Evolutionary conservation across 2,113 vertebrate genomes (phyloP).

Genomic region (Copsychus sechellarum): DNA sequence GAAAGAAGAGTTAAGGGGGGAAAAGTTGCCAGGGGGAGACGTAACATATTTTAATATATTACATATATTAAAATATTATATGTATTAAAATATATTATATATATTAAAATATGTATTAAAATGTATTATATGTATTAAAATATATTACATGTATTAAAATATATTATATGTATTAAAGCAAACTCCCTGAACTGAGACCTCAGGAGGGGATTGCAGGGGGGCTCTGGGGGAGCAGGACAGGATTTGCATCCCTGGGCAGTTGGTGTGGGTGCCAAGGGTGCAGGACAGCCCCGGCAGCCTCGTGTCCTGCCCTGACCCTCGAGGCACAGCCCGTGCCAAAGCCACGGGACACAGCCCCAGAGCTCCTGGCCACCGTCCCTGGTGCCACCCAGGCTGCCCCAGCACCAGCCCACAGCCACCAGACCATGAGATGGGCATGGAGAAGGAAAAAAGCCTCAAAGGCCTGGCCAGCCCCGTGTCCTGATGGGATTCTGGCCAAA

Average conservation of each 20-base stretch:
- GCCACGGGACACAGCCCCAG: not conserved
- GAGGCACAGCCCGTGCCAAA: not conserved
- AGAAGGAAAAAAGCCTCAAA: not conserved
- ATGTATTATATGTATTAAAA: too few species aligned
- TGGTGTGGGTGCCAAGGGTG: not conserved
- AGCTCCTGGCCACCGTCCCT: not conserved
- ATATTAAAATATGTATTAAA: too few species aligned
- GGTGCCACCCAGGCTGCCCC: not conserved
- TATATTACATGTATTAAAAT: too few species aligned
- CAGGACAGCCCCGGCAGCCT: not conserved
- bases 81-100: too few species aligned
- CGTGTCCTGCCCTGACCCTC: not conserved
- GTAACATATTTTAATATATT: rapidly evolving
- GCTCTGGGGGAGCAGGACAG: rapidly evolving
- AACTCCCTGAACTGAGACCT: not conserved
- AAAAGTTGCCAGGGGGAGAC: not conserved
- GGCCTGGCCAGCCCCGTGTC: rapidly evolving
- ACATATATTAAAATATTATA: too few species aligned
- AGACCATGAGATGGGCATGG: not conserved
- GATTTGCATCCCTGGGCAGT: not conserved
- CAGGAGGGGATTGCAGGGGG: not conserved
- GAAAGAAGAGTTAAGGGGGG: not conserved
- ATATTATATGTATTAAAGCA: not conserved
- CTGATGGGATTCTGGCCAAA: not conserved
- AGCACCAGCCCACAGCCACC: not conserved